phyloP scores from a whole-genome alignment of 2,888 invertebrate species.

The Hecatera dysodea region DNA sequence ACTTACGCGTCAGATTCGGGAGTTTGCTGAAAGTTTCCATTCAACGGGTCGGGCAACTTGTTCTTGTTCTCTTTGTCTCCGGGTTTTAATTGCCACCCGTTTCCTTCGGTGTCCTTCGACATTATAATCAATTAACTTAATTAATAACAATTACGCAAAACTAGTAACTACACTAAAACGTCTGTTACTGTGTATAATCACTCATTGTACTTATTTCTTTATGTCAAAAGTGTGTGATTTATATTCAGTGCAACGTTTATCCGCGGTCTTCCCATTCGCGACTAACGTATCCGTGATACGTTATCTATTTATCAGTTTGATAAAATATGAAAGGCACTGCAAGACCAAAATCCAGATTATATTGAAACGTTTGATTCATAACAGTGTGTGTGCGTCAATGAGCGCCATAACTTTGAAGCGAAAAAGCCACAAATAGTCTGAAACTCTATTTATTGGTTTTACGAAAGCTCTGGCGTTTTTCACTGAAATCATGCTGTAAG shows the following conservation, averaged over 20 bases:
- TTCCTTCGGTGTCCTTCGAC: slow-evolving; percentile 68
- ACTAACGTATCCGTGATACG: slow-evolving; percentile 67
- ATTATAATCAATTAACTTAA: slow-evolving; percentile 62
- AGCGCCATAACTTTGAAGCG: slow-evolving; percentile 21
- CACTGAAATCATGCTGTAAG: slow-evolving; percentile 11
- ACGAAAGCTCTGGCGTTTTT: slow-evolving; percentile 9
- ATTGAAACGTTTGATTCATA: slow-evolving; percentile 33
- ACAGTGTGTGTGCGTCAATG: slow-evolving; percentile 29
- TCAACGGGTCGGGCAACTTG: slow-evolving; percentile 62
- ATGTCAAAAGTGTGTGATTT: slow-evolving; percentile 1
- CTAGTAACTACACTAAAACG: slow-evolving; percentile 28
- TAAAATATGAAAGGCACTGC: slow-evolving; percentile 57
- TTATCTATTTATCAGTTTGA: slow-evolving; percentile 73
- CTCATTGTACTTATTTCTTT: slow-evolving; percentile 40
- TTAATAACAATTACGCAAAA: slow-evolving; percentile 21
- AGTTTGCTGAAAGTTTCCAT: slow-evolving; percentile 63
- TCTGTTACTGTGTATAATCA: slow-evolving; percentile 20
- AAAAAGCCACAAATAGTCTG: slow-evolving; percentile 41
- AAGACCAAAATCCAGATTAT: slow-evolving; percentile 45
- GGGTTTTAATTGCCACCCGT: slow-evolving; percentile 67
- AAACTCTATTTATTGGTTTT: slow-evolving; percentile 22
- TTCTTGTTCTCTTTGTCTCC: slow-evolving; percentile 65
- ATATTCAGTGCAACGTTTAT: slow-evolving; percentile 46
- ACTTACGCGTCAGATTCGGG: slow-evolving; percentile 70
- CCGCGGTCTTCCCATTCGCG: slow-evolving; percentile 45